Evolutionary conservation across 2,888 invertebrate genomes (phyloP).

Genomic region (Rhogogaster chlorosoma): DNA sequence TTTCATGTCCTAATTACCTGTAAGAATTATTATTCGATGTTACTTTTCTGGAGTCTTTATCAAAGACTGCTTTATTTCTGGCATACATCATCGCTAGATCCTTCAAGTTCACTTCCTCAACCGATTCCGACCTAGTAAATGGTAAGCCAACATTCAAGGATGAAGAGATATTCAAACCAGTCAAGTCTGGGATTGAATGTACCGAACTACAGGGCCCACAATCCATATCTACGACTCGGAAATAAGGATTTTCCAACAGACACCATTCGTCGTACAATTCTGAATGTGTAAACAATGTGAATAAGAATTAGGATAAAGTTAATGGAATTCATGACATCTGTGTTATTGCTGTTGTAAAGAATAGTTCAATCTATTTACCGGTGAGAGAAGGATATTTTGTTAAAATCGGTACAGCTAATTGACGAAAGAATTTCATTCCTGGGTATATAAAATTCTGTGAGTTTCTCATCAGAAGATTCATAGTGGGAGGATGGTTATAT

Average conservation of each 20-base stretch:
- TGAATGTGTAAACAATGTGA: slow-evolving; percentile 74
- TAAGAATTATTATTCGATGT: slow-evolving; percentile 70
- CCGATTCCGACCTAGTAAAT: slow-evolving; percentile 82
- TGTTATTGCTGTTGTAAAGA: slow-evolving; percentile 14
- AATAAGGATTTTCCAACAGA: slow-evolving; percentile 90
- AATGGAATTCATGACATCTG: slow-evolving; percentile 35
- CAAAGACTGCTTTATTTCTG: slow-evolving; percentile 81
- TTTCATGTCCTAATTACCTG: slow-evolving; percentile 58
- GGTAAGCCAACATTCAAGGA: slow-evolving; percentile 81
- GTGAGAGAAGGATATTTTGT: slow-evolving; percentile 86
- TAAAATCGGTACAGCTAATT: slow-evolving; percentile 88
- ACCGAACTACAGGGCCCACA: slow-evolving; percentile 91
- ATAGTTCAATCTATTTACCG: slow-evolving; percentile 78
- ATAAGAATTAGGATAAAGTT: slow-evolving; percentile 38
- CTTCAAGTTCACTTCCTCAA: slow-evolving; percentile 80
- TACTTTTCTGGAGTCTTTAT: slow-evolving; percentile 83
- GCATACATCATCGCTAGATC: slow-evolving; percentile 81
- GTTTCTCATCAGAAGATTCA: slow-evolving; percentile 85
- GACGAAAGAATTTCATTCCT: slow-evolving; percentile 86
- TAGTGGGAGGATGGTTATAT: slow-evolving; percentile 83
- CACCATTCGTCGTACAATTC: slow-evolving; percentile 93
- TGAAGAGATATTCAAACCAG: slow-evolving; percentile 80
- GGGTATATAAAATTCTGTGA: slow-evolving; percentile 91
- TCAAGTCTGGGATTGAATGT: slow-evolving; percentile 84
- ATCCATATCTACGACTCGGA: slow-evolving; percentile 89